These are phyloP conservation scores for Mionectes olivaceus DNA, from an alignment of 2,797 vertebrate species.

Conservation along the genomic window DNA sequence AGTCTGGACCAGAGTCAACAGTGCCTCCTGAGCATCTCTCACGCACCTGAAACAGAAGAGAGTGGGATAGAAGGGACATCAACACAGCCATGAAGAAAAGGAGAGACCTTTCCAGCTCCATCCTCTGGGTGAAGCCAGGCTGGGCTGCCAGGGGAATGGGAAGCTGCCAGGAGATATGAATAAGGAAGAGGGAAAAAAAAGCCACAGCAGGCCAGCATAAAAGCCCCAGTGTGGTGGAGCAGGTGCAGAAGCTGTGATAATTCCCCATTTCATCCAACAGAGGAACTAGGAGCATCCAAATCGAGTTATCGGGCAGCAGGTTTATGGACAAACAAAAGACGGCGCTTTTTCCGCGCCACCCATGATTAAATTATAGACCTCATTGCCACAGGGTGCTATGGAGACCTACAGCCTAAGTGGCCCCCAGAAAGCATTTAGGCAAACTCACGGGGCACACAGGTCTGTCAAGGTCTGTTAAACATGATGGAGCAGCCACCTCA, in stretches of 20 bases:
- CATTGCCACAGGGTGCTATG: slow-evolving; percentile 27
- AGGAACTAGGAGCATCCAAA: slow-evolving; percentile 32
- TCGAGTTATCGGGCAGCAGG: not conserved
- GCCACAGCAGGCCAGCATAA: not conserved
- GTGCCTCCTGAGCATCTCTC: not conserved
- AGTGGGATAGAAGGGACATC: not conserved
- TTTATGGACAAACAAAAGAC: slow-evolving; percentile 42
- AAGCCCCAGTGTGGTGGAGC: not conserved
- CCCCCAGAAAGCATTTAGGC: slow-evolving; percentile 26
- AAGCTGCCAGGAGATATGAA: not conserved
- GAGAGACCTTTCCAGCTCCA: not conserved
- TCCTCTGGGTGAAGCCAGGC: accelerated
- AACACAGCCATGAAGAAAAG: not conserved
- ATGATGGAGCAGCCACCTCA: not conserved
- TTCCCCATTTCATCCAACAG: not conserved
- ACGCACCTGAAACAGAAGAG: not conserved
- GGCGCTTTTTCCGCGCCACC: not conserved
- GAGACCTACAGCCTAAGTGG: slow-evolving; percentile 29
- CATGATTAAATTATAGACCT: slow-evolving; percentile 7
- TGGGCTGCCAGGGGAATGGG: not conserved
- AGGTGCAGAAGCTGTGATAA: slow-evolving; percentile 49
- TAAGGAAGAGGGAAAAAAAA: not conserved
- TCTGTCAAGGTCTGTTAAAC: slow-evolving; percentile 10
- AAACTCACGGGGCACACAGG: not conserved
- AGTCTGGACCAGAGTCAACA: accelerated